These are phyloP conservation scores for Alentia gelatinosa DNA, from an alignment of 2,888 invertebrate genomes.

Conservation along the genomic window DNA sequence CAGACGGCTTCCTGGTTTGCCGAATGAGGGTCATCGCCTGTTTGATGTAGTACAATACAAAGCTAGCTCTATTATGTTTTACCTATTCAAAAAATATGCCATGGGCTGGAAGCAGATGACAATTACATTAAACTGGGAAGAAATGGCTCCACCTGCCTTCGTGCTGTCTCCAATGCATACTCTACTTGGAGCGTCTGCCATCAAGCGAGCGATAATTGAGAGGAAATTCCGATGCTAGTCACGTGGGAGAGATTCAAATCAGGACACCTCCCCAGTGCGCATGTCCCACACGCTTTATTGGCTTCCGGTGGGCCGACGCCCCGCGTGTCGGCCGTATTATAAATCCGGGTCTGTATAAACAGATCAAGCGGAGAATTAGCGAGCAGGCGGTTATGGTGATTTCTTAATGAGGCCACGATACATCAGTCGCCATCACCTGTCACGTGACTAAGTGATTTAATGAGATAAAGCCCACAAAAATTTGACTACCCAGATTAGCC, in stretches of 20 bases:
- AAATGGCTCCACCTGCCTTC: background rate
- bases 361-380: slow-evolving; percentile 30
- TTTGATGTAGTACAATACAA: too few species aligned
- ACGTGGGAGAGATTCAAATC: slow-evolving; percentile 36
- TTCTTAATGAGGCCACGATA: slow-evolving; percentile 39
- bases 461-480: background rate
- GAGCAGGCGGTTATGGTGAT: slow-evolving; percentile 8
- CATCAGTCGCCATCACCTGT: slow-evolving; percentile 37
- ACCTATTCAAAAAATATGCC: too few species aligned
- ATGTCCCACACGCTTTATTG: background rate
- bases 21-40: background rate
- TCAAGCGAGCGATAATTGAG: background rate
- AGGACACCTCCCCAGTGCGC: slow-evolving; percentile 13
- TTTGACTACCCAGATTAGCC: background rate
- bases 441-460: slow-evolving; percentile 19
- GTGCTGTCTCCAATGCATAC: too few species aligned
- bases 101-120: too few species aligned
- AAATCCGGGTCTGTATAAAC: slow-evolving; percentile 28
- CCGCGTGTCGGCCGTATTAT: background rate
- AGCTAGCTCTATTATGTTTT: too few species aligned
- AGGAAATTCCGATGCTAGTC: background rate
- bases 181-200: too few species aligned
- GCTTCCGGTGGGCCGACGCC: background rate
- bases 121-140: too few species aligned
- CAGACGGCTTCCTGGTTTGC: background rate